Evolutionary conservation across 2,113 vertebrate species (phyloP), one percentile per base, ranked within the genome.

Genomic region (Puma concolor): DNA sequence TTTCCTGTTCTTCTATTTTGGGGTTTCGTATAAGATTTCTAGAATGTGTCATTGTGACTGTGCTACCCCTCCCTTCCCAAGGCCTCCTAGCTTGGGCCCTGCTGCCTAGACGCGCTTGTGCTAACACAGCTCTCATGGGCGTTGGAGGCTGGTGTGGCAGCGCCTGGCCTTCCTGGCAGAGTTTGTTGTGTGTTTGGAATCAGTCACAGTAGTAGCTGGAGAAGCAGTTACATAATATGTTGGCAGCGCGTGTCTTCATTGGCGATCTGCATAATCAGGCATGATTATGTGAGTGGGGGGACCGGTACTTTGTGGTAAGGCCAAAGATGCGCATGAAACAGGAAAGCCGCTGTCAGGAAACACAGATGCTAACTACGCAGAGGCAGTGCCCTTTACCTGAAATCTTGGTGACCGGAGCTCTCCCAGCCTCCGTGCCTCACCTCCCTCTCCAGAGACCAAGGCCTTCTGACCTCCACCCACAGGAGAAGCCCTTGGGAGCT

Each of bases 111-210:
- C 69, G n/a, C n/a, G 80, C 81, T 16, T 15, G 21, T 48, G 36
- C 60, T 36, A 1, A 54, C 36, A 64, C 80, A 99, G 99, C 98
- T 99, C 99, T 98, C 99, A 99, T 6, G 99, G 99, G 92, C 99
- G 99, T 93, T 99, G 99, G 99, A 98, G 99, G 81, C 99, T 99
- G 94, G 99, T 99, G 29, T 98, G 99, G 86, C 98, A 99, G 98
- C 97, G 99, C 21, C 71, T 99, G 95, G 98, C 98, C 9, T 99
- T 99, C 95, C 98, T 99, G 95, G 99, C 99, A 29, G 99, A 99
- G 0, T 99, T 99, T 6, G 98, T 99, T 0, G 99, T 99, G 52
- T 99, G 99, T 98, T 96, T 99, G 99, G 99, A 99, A 97, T 99
- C 97, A 11, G 99, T 99, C 96, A 93, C 98, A 1, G 98, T 99